Evolutionary conservation across 2,888 invertebrate genomes (phyloP), one percentile per base, ranked within the genome.

Genomic region (Hirtodrosophila cameraria): DNA sequence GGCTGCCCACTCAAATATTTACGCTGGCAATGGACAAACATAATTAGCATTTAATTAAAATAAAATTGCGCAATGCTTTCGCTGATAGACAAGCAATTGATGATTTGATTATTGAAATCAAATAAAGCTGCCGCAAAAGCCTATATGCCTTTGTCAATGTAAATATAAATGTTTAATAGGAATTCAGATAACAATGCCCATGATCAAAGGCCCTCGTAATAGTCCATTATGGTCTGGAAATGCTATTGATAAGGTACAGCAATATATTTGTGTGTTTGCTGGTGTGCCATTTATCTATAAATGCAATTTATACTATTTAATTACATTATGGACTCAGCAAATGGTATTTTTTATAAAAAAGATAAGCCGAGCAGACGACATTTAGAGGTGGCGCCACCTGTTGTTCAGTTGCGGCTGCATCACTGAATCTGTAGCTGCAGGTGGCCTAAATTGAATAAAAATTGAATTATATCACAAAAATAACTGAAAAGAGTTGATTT

Each of bases 11-110:
- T 58, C 61, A 83, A 82, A 77, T 86, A 82, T 82, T 86, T 71
- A 61, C 71, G 48, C 60, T 49, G 59, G 30, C 61, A 65, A 63
- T 58, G 62, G 5, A 71, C 73, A 83, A 83, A 83, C 75, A 83
- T 78, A 86, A 83, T 83, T 86, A 83, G 78, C 73, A 84, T 81
- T 83, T 83, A 83, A 83, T 83, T 83, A 85, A 81, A 86, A 75
- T 77, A 77, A 80, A 84, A 82, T 72, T 52, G 77, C 69, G 71
- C 85, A 62, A 54, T 31, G 67, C 57, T 39, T 63, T 72, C 13
- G 23, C 48, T 55, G 52, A 82, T 82, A 77, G 53, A 74, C 68
- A 73, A 65, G 68, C 70, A 75, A 77, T 86, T 75, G 66, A 39
- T 68, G 72, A 86, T 74, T 86, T 86, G 71, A 84, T 86, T 83